These are phyloP conservation scores for Cyclophora punctaria DNA, from an alignment of 2,888 invertebrate genomes.

Conservation along the genomic window DNA sequence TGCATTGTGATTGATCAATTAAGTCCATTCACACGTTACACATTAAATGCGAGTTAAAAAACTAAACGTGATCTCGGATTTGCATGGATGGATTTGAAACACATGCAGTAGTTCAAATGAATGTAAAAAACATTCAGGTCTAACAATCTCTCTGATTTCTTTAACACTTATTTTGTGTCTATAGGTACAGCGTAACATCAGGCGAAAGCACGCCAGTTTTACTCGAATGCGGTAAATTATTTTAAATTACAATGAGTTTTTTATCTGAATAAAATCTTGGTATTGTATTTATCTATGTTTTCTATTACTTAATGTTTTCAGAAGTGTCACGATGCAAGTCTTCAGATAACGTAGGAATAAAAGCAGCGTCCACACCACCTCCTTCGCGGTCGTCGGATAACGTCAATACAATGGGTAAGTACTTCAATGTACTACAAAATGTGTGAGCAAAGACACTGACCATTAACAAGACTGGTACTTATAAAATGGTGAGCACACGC, in stretches of 20 bases:
- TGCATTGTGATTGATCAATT: too few species aligned
- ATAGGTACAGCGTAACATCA: slow-evolving; percentile 71
- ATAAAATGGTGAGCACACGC: slow-evolving; percentile 13
- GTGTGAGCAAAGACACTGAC: neutral
- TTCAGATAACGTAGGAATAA: slow-evolving; percentile 61
- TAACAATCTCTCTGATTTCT: neutral
- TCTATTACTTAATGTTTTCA: slow-evolving; percentile 20
- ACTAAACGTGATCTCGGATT: too few species aligned
- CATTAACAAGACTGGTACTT: neutral
- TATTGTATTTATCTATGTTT: neutral
- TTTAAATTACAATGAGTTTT: too few species aligned
- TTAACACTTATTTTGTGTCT: slow-evolving; percentile 9
- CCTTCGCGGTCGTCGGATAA: slow-evolving; percentile 68
- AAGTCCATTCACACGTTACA: too few species aligned
- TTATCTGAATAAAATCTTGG: neutral
- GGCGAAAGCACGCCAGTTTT: slow-evolving; percentile 71
- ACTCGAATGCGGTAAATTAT: slow-evolving; percentile 61
- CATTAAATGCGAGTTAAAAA: too few species aligned
- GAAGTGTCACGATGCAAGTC: slow-evolving; percentile 71
- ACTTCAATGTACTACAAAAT: neutral
- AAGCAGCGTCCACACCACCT: slow-evolving; percentile 51
- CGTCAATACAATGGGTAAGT: slow-evolving; percentile 66
- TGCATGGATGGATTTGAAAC: too few species aligned
- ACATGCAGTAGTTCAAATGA: too few species aligned
- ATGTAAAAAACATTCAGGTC: too few species aligned